Evolutionary conservation across 2,888 invertebrate species (phyloP).

Genomic region (Mythimna pallens): DNA sequence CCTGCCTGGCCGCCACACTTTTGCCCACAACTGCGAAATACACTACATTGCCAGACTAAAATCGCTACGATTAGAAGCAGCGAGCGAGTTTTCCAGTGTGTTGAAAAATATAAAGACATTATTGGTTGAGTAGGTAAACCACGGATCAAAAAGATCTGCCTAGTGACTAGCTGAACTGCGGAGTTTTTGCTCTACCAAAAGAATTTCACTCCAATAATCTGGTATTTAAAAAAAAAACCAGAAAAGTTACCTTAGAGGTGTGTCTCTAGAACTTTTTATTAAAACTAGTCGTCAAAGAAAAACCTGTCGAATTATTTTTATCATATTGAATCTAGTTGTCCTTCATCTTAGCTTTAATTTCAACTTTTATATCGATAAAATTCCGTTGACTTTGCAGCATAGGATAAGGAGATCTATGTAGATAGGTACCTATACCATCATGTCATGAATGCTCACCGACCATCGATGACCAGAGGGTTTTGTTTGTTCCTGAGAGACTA

Average conservation of each 20-base stretch:
- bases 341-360: slow-evolving; percentile 2
- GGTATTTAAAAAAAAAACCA: neutral
- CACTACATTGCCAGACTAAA: no score
- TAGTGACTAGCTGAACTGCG: no score
- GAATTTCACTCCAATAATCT: neutral
- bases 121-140: no score
- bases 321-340: slow-evolving; percentile 9
- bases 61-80: no score
- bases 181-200: neutral
- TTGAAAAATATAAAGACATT: no score
- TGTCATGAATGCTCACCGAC: no score
- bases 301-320: slow-evolving; percentile 13
- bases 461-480: neutral
- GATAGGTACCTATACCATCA: neutral
- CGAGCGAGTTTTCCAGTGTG: no score
- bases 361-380: neutral
- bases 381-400: no score
- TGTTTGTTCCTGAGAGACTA: neutral
- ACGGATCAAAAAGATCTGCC: no score
- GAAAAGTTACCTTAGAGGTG: neutral
- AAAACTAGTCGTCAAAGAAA: slow-evolving; percentile 21
- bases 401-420: neutral
- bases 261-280: slow-evolving; percentile 1
- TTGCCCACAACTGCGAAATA: no score
- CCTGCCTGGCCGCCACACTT: no score